phyloP scores from a whole-genome alignment of 2,888 invertebrate species.

The Drosophila fungiperda region DNA sequence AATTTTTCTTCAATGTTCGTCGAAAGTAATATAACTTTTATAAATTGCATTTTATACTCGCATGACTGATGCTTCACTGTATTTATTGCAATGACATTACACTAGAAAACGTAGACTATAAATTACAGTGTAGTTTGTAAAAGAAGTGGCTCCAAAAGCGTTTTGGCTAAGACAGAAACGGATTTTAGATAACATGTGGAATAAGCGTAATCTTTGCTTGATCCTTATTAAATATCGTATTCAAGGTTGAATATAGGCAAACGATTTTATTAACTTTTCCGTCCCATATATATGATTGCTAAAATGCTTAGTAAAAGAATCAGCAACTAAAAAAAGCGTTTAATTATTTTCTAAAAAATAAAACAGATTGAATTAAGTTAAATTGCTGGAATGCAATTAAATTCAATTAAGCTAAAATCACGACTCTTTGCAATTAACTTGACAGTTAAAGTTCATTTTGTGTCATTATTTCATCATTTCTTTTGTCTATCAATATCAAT shows the following conservation, averaged over 20 bases:
- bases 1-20: background rate
- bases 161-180: background rate
- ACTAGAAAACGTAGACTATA: background rate
- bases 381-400: background rate
- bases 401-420: background rate
- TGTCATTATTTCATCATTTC: background rate
- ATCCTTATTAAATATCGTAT: background rate
- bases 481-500: slow-evolving; percentile 28
- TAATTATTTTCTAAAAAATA: background rate
- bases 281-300: background rate
- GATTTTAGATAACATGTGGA: accelerated
- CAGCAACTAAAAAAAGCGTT: background rate
- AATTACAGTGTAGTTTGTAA: background rate
- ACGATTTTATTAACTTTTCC: too few relatives aligned
- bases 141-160: background rate
- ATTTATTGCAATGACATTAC: too few relatives aligned
- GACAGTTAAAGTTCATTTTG: background rate
- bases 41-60: background rate
- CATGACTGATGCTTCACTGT: too few relatives aligned
- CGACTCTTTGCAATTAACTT: background rate
- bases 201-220: background rate
- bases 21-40: background rate
- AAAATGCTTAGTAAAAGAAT: background rate
- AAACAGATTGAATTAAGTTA: background rate
- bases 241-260: too few relatives aligned